Conservation (phyloP, 2,113 vertebrate genomes). For the Suncus etruscus region DNA sequence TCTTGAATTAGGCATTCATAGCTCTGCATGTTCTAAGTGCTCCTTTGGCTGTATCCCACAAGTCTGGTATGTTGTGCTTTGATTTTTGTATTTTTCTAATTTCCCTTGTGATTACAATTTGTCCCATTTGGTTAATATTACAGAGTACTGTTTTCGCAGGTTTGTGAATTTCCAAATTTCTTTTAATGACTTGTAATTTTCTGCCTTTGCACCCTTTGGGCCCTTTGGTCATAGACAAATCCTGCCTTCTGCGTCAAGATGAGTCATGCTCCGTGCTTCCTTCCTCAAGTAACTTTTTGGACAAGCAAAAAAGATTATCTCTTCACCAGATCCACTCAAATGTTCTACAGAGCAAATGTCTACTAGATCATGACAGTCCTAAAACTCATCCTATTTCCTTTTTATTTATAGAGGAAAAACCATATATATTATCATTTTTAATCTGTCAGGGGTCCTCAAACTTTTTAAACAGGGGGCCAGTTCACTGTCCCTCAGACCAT, state of each 20-base stretch:
- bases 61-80: neutral
- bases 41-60: neutral
- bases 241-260: neutral
- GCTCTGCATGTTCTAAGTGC: neutral
- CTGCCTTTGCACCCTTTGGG: neutral
- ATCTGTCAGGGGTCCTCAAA: too few relatives aligned
- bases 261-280: neutral
- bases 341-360: neutral
- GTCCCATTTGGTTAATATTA: neutral
- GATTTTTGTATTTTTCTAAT: neutral
- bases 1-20: neutral
- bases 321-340: neutral
- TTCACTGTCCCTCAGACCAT: too few relatives aligned
- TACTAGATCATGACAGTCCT: neutral
- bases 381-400: neutral
- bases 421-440: neutral
- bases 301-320: neutral
- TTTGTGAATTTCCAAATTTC: constrained; percentile 23
- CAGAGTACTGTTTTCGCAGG: neutral
- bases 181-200: neutral
- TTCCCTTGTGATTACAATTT: constrained; percentile 8
- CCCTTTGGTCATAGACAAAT: neutral
- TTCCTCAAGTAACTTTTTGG: neutral
- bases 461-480: too few relatives aligned
- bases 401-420: too few relatives aligned